These are phyloP conservation scores for Hyposoter dolosus DNA, from an alignment of 2,888 invertebrate species.

Conservation along the genomic window DNA sequence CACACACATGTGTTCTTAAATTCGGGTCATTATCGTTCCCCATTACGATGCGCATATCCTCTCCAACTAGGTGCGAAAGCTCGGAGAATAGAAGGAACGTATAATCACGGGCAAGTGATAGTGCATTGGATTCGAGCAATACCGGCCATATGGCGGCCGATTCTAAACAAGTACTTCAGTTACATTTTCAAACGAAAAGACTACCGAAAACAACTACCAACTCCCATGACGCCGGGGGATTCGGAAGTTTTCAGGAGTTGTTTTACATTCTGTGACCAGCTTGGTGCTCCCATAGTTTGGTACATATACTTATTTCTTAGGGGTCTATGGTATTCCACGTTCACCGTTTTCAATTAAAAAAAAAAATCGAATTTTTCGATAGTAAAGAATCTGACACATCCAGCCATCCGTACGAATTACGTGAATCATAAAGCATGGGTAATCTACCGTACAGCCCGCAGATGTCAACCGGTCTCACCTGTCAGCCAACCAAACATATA, in stretches of 20 bases:
- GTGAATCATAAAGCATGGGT: slow-evolving; percentile 22
- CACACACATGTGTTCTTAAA: slow-evolving; percentile 46
- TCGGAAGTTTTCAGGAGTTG: not conserved
- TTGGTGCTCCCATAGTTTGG: not conserved
- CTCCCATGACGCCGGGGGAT: not conserved
- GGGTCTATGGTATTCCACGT: not conserved
- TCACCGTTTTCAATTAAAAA: not conserved
- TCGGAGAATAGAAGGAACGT: not conserved
- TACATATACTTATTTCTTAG: not conserved
- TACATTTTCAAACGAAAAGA: not conserved
- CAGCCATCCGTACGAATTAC: slow-evolving; percentile 10
- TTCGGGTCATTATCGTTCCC: slow-evolving; percentile 49
- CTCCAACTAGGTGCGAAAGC: not conserved
- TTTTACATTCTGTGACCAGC: not conserved
- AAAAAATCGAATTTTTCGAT: too few species aligned
- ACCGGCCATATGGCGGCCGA: not conserved
- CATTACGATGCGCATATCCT: not conserved
- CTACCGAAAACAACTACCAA: not conserved
- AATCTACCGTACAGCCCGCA: slow-evolving; percentile 5
- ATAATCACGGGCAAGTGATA: not conserved
- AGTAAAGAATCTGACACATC: slow-evolving; percentile 4
- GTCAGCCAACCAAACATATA: slow-evolving; percentile 33
- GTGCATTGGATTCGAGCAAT: not conserved
- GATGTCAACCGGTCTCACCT: not conserved
- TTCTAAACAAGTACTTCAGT: not conserved